phyloP scores from a whole-genome alignment of 2,797 vertebrate species.

The Telmatherina bonti region DNA sequence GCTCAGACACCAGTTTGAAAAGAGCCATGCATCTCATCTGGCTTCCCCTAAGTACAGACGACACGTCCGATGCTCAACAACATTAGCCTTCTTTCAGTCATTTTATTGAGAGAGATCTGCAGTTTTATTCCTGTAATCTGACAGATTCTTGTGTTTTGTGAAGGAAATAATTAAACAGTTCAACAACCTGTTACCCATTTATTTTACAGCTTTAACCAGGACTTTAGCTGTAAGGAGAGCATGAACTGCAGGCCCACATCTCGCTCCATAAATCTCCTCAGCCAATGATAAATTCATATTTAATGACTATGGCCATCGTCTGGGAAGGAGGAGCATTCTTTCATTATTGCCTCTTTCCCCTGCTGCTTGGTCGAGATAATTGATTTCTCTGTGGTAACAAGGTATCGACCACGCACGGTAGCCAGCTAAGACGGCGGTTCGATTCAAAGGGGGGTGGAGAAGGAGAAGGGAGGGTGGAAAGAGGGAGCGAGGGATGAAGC shows the following conservation, averaged over 20 bases:
- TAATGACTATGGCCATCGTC: conserved; percentile 78
- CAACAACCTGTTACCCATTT: conserved; percentile 42
- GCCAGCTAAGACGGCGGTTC: conserved; percentile 73
- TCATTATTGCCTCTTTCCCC: conserved; percentile 82
- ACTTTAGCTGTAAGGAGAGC: conserved; percentile 52
- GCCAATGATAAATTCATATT: conserved; percentile 83
- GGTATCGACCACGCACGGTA: conserved; percentile 83
- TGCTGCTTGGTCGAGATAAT: conserved; percentile 84
- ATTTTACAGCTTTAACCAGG: conserved; percentile 56
- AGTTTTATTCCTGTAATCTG: not conserved
- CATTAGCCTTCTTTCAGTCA: conserved; percentile 7
- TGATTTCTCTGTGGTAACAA: conserved; percentile 87
- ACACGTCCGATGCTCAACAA: conserved; percentile 9
- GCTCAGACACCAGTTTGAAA: conserved; percentile 33
- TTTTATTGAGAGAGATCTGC: conserved; percentile 7
- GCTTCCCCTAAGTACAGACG: conserved; percentile 4
- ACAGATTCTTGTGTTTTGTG: not conserved
- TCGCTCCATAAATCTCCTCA: conserved; percentile 72
- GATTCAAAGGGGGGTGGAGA: conserved; percentile 75
- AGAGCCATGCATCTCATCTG: conserved; percentile 32
- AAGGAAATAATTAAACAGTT: conserved; percentile 23
- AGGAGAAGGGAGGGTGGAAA: not conserved
- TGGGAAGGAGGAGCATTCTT: conserved; percentile 81
- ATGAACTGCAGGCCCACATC: conserved; percentile 56
- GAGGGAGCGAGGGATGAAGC: conserved; percentile 39